These are phyloP conservation scores for Anagyrus pseudococci DNA, from an alignment of 2,888 invertebrate species.

Conservation along the genomic window DNA sequence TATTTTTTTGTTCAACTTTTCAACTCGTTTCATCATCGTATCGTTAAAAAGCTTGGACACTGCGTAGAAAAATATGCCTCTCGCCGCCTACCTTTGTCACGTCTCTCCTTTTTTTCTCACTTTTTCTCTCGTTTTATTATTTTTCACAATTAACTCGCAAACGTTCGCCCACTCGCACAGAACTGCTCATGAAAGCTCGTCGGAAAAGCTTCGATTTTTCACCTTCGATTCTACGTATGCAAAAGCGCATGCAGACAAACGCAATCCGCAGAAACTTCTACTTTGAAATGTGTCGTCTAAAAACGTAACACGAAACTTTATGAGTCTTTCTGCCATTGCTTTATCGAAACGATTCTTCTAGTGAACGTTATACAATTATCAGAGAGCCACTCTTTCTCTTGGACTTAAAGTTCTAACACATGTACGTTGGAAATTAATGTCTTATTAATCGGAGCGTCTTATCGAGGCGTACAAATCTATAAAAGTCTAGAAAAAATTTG, in stretches of 20 bases:
- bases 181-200: conserved; percentile 8
- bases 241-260: conserved; percentile 15
- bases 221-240: not conserved
- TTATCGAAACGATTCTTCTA: not conserved
- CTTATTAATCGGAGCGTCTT: not conserved
- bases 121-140: too few relatives aligned
- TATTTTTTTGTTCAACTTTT: conserved; percentile 16
- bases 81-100: conserved; percentile 35
- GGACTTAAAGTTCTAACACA: conserved; percentile 3
- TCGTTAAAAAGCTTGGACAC: conserved; percentile 47
- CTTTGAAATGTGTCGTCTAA: not conserved
- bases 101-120: conserved; percentile 5
- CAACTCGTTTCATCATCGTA: conserved; percentile 21
- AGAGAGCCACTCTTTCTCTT: not conserved
- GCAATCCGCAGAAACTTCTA: not conserved
- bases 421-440: conserved; percentile 10
- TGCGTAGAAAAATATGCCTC: conserved; percentile 57
- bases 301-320: not conserved
- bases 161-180: conserved; percentile 7
- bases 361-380: not conserved
- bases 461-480: conserved; percentile 14
- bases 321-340: not conserved
- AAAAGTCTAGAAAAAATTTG: conserved; percentile 23
- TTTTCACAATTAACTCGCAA: conserved; percentile 6
- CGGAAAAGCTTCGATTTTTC: conserved; percentile 12